Evolutionary conservation across 2,113 vertebrate genomes (phyloP).

Genomic region (Leucoraja erinaceus): DNA sequence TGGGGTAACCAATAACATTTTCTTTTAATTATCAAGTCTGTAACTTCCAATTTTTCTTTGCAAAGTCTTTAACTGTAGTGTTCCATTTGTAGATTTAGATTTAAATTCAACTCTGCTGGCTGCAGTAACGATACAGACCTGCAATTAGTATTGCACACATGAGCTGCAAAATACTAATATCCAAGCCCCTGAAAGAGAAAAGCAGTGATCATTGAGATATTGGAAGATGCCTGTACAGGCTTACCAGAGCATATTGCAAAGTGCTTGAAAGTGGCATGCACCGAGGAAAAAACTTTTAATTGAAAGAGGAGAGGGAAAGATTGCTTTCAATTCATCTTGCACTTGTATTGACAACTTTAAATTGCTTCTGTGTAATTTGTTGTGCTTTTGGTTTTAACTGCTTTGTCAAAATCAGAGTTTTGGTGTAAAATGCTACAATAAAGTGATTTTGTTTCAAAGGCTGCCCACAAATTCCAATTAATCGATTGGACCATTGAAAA

Average conservation of each 20-base stretch:
- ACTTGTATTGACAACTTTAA: not conserved
- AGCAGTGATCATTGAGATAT: not conserved
- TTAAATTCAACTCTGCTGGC: not conserved
- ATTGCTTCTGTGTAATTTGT: constrained; percentile 3
- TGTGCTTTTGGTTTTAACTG: not conserved
- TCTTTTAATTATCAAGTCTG: not conserved
- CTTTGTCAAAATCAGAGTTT: constrained; percentile 1
- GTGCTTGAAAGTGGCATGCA: not conserved
- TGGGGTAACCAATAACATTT: not conserved
- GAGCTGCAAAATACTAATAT: not conserved
- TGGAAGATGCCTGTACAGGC: not conserved
- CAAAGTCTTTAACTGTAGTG: not conserved
- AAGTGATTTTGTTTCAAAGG: not conserved
- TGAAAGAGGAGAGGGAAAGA: not conserved
- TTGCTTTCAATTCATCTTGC: not conserved
- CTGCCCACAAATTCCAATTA: not conserved
- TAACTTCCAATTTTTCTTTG: not conserved
- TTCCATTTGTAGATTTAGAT: not conserved
- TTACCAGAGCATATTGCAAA: not conserved
- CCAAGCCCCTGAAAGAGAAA: not conserved
- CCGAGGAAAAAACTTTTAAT: not conserved
- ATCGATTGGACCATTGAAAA: not conserved
- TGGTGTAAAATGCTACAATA: not conserved
- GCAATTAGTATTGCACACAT: not conserved
- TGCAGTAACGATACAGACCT: not conserved